Evolutionary conservation across 2,113 vertebrate genomes (phyloP), one percentile per base, ranked within the genome.

Genomic region (Dermatemys mawii): DNA sequence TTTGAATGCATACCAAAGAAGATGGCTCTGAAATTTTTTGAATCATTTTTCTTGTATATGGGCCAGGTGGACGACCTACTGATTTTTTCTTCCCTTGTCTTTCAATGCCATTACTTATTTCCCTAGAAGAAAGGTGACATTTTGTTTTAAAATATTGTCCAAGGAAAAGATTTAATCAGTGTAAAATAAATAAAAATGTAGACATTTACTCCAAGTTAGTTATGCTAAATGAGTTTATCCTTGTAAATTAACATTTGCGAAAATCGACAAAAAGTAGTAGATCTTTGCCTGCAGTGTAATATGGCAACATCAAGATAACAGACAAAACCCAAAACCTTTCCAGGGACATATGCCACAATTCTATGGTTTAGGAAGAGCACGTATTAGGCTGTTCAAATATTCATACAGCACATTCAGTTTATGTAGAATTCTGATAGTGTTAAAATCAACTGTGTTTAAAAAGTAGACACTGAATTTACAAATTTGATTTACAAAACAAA

Each of bases 51-150:
- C 98, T 98, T 91, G 98, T 98, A 92, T 98, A 98, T 81, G 98
- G 98, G 96, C 99, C 99, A 96, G 99, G 98, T 89, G 98, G 98
- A 93, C 98, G 98, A 91, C 98, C 96, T 91, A 98, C 98, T 92
- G 98, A 98, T 95, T 99, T 99, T 98, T 99, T 98, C 97, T 99
- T 99, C 97, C 98, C 99, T 97, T 99, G 99, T 97, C 98, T 99
- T 92, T 98, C 98, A 96, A 98, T 97, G 95, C 99, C 99, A 96
- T 99, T 99, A 91, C 98, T 99, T 96, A 99, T 94, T 94, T 98
- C 96, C 97, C 98, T 98, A 97, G 96, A 98, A 98, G 32, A 97
- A 96, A 98, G 94, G 83, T 41, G 60, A 41, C 63, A 95, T 89
- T 96, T 90, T 94, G 26, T 87, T 92, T 85, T 88, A 38, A 76